phyloP scores from a whole-genome alignment of 2,888 invertebrate species.

The Petrolisthes cinctipes region DNA sequence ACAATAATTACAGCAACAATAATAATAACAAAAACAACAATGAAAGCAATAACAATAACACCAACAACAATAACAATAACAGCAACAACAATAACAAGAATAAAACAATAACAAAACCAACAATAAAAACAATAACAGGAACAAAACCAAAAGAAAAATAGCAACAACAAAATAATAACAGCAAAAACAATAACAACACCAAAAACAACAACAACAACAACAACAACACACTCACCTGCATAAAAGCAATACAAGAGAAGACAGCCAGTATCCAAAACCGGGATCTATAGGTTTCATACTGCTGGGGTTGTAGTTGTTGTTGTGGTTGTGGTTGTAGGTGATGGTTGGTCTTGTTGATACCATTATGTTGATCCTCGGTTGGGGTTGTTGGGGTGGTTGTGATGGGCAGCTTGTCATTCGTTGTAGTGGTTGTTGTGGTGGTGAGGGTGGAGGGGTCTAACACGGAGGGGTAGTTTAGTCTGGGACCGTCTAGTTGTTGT shows the following conservation, averaged over 20 bases:
- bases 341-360: too few relatives aligned
- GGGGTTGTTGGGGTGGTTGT: neutral
- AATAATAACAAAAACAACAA: neutral
- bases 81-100: neutral
- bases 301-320: neutral
- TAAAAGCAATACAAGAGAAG: slow-evolving; percentile 42
- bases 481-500: neutral
- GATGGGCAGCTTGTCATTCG: too few relatives aligned
- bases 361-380: neutral
- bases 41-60: too few relatives aligned
- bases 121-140: neutral
- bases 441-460: neutral
- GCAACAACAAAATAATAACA: neutral
- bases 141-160: too few relatives aligned
- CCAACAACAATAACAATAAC: too few relatives aligned
- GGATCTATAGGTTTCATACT: slow-evolving; percentile 21
- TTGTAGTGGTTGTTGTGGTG: neutral
- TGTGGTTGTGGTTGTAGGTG: neutral
- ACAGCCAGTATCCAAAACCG: slow-evolving; percentile 44
- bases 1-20: neutral
- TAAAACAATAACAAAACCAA: neutral
- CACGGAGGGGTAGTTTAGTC: neutral
- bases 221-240: slow-evolving; percentile 31
- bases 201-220: neutral
- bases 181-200: neutral